Conservation (phyloP, 1,140 invertebrate genomes). For the Ips nitidus region DNA sequence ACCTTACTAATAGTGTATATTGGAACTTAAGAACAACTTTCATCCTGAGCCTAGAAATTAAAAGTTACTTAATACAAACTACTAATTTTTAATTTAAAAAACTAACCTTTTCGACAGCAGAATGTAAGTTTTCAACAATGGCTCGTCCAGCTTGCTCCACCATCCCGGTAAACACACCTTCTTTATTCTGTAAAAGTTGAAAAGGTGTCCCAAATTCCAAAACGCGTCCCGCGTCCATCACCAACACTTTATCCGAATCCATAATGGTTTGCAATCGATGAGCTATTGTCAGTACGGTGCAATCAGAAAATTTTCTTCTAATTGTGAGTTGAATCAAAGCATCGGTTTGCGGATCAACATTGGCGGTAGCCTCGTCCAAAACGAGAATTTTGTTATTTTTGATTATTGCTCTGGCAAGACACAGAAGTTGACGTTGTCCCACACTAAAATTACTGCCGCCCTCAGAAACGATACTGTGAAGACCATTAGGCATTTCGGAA, state of each 20-base stretch:
- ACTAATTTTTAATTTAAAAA: background rate
- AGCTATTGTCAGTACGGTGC: slow-evolving; percentile 73
- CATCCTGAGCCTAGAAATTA: too few relatives aligned
- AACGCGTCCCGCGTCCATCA: slow-evolving; percentile 58
- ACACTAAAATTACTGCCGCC: slow-evolving; percentile 60
- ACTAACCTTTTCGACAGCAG: slow-evolving; percentile 56
- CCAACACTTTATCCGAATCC: slow-evolving; percentile 66
- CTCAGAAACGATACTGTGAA: slow-evolving; percentile 62
- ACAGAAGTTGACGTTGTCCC: slow-evolving; percentile 60
- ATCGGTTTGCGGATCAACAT: slow-evolving; percentile 64
- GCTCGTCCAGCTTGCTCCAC: slow-evolving; percentile 64
- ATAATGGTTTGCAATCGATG: slow-evolving; percentile 73
- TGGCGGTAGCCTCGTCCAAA: slow-evolving; percentile 70
- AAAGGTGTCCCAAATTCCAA: slow-evolving; percentile 63
- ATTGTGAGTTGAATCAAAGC: slow-evolving; percentile 64
- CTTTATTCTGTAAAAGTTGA: slow-evolving; percentile 55
- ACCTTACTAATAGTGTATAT: too few relatives aligned
- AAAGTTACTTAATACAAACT: too few relatives aligned
- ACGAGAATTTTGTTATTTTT: slow-evolving; percentile 62
- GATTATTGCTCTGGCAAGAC: slow-evolving; percentile 65
- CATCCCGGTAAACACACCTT: slow-evolving; percentile 61
- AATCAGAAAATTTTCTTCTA: slow-evolving; percentile 58
- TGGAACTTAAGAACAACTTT: too few relatives aligned
- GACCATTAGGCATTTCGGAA: slow-evolving; percentile 41
- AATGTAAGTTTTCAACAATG: slow-evolving; percentile 60